Evolutionary conservation across 2,113 vertebrate species (phyloP).

Genomic region (Chaetops frenatus): DNA sequence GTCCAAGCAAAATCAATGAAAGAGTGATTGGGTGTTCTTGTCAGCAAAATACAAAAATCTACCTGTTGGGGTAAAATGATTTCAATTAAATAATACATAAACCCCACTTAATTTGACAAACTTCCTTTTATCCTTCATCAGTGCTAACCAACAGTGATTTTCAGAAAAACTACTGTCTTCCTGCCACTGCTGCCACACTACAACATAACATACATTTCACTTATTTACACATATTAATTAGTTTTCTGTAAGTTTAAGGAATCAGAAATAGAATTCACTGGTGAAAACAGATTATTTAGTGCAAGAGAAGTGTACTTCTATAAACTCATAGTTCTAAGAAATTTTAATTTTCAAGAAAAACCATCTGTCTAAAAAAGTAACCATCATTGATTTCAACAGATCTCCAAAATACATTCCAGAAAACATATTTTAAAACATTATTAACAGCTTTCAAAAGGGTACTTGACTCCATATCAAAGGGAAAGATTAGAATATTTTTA

Average conservation of each 20-base stretch:
- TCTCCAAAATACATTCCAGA: background rate
- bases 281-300: background rate
- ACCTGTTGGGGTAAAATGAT: background rate
- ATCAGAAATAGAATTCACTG: background rate
- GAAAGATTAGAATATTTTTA: background rate
- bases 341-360: background rate
- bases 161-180: background rate
- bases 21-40: background rate
- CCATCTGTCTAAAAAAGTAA: background rate
- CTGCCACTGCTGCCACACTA: background rate
- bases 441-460: background rate
- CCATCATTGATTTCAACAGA: background rate
- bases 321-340: background rate
- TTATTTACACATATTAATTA: background rate
- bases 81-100: background rate
- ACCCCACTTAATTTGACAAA: background rate
- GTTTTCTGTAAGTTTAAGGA: background rate
- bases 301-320: background rate
- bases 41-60: background rate
- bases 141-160: background rate
- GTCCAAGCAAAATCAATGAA: constrained; percentile 1
- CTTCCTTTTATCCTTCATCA: background rate
- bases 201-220: background rate
- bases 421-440: background rate
- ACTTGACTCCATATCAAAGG: background rate